A percentile compares a stretch with the other conserved stretches of the same genome.
Evolutionary conservation across 1,140 invertebrate genomes (phyloP).

Genomic region (Nymphalis io): DNA sequence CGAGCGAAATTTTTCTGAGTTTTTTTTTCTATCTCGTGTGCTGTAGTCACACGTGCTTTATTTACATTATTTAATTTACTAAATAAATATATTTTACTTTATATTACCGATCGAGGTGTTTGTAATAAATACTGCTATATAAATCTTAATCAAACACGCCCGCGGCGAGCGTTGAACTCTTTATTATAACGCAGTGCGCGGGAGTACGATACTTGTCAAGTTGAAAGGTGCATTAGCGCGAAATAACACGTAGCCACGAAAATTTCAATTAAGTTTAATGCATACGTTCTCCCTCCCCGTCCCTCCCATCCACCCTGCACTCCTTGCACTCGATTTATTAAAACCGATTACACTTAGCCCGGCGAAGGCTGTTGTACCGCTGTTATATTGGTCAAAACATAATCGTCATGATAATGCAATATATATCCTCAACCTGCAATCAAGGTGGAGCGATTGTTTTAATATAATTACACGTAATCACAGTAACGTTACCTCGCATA

Average conservation of each 20-base stretch:
- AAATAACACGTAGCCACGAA: conserved; percentile 73
- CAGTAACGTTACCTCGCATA: neutral
- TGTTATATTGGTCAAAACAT: conserved; percentile 16
- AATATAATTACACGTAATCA: neutral
- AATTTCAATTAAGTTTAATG: conserved; percentile 76
- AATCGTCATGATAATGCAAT: conserved; percentile 16
- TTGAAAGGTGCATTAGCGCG: conserved; percentile 72
- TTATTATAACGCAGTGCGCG: conserved; percentile 43
- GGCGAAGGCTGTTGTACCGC: neutral
- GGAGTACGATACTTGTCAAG: conserved; percentile 47
- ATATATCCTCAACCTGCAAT: conserved; percentile 6
- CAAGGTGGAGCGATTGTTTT: neutral
- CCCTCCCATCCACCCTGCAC: conserved; percentile 18
- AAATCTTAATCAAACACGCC: conserved; percentile 34
- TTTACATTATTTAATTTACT: neutral
- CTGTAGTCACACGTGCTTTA: neutral
- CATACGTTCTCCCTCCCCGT: conserved; percentile 45
- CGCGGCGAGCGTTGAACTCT: conserved; percentile 64
- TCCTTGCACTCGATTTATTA: conserved; percentile 56
- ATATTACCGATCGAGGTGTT: conserved; percentile 13
- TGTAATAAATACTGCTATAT: conserved; percentile 29
- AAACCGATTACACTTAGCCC: conserved; percentile 60
- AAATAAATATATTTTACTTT: conserved; percentile 9
- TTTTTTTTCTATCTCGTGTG: no score
- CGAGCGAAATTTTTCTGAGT: no score